Evolutionary conservation across 2,888 invertebrate genomes (phyloP).

Genomic region (Xestia xanthographa): DNA sequence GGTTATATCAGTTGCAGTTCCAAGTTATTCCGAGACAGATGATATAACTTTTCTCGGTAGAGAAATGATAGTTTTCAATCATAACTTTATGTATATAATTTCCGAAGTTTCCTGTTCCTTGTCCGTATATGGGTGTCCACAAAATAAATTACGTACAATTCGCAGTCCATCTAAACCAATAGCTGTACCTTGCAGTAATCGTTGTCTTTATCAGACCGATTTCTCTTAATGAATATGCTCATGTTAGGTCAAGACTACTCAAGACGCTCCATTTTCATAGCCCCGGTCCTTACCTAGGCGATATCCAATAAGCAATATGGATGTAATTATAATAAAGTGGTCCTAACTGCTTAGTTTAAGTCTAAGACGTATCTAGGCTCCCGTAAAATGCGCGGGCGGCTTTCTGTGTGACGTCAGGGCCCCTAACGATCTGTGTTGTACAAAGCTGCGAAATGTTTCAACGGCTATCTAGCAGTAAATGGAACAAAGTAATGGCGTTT

Average conservation of each 20-base stretch:
- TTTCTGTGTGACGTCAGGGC: constrained; percentile 22
- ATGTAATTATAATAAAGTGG: constrained; percentile 38
- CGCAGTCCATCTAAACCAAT: constrained; percentile 5
- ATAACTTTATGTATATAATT: constrained; percentile 4
- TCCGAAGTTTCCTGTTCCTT: not conserved
- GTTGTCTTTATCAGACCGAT: constrained; percentile 5
- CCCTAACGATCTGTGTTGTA: constrained; percentile 17
- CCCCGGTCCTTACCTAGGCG: not conserved
- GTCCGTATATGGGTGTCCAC: not conserved
- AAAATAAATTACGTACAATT: constrained; percentile 20
- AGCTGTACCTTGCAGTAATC: not conserved
- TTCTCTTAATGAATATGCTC: constrained; percentile 34
- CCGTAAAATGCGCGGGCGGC: constrained; percentile 7
- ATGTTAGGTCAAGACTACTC: not conserved
- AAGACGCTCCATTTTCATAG: constrained; percentile 8
- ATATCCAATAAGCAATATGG: constrained; percentile 16
- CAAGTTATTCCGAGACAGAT: not conserved
- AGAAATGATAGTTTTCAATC: not conserved
- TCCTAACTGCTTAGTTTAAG: not conserved
- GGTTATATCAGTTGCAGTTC: not conserved
- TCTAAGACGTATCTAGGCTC: not conserved
- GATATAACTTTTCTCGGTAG: not conserved
- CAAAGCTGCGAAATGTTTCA: constrained; percentile 27
- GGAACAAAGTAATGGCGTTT: constrained; percentile 31
- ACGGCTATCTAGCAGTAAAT: constrained; percentile 41